A percentile compares a stretch with the other conserved stretches of the same genome.
These are phyloP conservation scores for Petrosia ficiformis DNA, from an alignment of 37 sponge, comb jelly and placozoan species.

Conservation along the genomic window DNA sequence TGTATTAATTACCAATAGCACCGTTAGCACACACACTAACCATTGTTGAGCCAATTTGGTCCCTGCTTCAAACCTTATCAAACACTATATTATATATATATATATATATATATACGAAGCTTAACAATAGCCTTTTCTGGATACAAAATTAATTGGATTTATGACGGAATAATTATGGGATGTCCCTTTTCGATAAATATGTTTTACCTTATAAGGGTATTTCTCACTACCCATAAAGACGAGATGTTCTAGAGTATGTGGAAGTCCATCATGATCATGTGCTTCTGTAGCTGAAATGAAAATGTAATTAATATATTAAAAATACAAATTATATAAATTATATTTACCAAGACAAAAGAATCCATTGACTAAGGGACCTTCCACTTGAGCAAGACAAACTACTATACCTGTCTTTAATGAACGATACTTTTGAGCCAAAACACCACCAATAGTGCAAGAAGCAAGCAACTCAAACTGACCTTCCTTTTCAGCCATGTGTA, in stretches of 20 bases:
- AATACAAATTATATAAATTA: neutral
- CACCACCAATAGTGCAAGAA: constrained; percentile 40
- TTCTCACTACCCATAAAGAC: constrained; percentile 96
- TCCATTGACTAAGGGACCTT: constrained; percentile 89
- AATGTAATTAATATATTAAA: neutral
- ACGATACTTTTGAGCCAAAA: constrained; percentile 53
- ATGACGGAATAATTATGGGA: neutral
- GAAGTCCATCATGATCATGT: constrained; percentile 93
- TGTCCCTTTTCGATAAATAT: neutral
- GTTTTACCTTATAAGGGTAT: constrained; percentile 88
- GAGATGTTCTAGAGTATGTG: constrained; percentile 97
- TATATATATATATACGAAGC: neutral
- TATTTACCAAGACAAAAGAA: constrained; percentile 75
- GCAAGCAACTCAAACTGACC: constrained; percentile 31
- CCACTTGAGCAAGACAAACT: constrained; percentile 70
- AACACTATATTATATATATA: neutral
- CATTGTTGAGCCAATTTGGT: no score
- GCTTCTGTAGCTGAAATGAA: constrained; percentile 83
- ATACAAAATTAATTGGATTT: neutral
- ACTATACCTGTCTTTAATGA: constrained; percentile 74
- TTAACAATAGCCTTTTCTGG: neutral
- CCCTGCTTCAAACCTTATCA: no score
- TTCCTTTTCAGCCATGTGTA: no score
- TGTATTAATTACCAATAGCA: no score
- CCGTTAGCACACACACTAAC: no score